Base-by-base conservation (phyloP, 2,797 vertebrate species). In the Nannoperca australis region DNA sequence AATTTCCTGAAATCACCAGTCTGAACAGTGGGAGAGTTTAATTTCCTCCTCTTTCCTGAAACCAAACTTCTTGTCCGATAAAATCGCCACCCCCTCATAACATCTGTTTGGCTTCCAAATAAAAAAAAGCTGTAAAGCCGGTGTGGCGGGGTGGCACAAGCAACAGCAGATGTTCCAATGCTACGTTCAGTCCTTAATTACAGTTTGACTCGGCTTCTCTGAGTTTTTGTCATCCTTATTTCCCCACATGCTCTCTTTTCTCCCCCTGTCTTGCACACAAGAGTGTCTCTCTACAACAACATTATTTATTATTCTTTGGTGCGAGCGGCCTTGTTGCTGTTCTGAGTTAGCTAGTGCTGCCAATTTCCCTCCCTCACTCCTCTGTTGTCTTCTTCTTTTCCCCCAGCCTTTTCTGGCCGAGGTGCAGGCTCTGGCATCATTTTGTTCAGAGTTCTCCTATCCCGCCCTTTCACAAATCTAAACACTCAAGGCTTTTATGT, bases 71-170 rank as follows among this genome's bases (percentile, higher is more conserved):
- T 82, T 1, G 38, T 86, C 78, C 42, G 79, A 88, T 93, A 72
- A 89, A 85, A 77, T 86, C 53, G 1, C 85, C 83, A 66, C 82
- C 85, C 85, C 86, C 75, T 85, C 34, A 7, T 62, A 92, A 93
- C 92, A 93, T 93, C 91, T 93, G 92, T 85, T 92, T 83, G 81
- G 84, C 62, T 85, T 86, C 63, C 17, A 76, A 85, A 89, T 78
- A 79, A 84, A 86, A 88, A 90, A 88, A 90, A 85, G 82, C 80
- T 20, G 53, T 85, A 85, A 91, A 92, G 86, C 86, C 36, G 20
- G 76, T 76, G 78, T 70, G 78, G 66, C 18, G 1, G 84, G 75
- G 83, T 77, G 84, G 88, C 62, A 71, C 75, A 78, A 85, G 85
- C 73, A 65, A 47, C 63, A 63, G 87, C 92, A 91, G 90, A 89